Percentiles rank a stretch among this genome's conserved stretches.
These are phyloP conservation scores for Oxyura jamaicensis DNA, from an alignment of 2,113 vertebrate species.

Conservation along the genomic window DNA sequence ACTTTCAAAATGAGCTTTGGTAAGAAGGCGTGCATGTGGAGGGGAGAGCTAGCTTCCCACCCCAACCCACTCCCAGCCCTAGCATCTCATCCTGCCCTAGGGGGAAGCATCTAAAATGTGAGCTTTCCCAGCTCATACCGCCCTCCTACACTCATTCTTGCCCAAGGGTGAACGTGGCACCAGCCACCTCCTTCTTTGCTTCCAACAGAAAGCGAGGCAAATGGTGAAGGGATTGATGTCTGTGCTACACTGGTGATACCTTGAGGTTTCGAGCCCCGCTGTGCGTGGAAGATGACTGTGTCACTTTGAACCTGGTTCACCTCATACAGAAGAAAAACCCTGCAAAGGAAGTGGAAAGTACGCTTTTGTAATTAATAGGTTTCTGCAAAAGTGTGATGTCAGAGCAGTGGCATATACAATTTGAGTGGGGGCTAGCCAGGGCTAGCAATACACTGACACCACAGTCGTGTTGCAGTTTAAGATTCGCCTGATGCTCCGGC, in stretches of 20 bases:
- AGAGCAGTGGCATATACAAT: background rate
- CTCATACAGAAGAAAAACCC: background rate
- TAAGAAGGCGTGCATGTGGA: rapidly evolving
- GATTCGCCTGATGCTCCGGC: background rate
- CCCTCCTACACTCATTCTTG: background rate
- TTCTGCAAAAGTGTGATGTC: background rate
- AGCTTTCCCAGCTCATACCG: background rate
- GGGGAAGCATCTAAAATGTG: background rate
- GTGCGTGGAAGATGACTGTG: background rate
- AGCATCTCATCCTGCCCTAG: background rate
- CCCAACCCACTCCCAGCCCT: background rate
- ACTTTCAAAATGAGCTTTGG: background rate
- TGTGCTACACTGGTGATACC: background rate
- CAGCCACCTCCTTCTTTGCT: background rate
- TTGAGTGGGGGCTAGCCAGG: too few relatives aligned
- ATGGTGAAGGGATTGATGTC: background rate
- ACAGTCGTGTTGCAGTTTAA: background rate
- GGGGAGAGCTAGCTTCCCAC: background rate
- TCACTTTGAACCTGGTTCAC: background rate
- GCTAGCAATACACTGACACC: background rate
- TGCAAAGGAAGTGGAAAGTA: conserved; percentile 9
- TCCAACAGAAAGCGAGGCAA: background rate
- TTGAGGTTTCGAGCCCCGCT: background rate
- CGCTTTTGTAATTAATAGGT: background rate
- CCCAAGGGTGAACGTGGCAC: background rate